These are phyloP conservation scores for Esperia sulphurella DNA, from an alignment of 2,888 invertebrate genomes.

Conservation along the genomic window DNA sequence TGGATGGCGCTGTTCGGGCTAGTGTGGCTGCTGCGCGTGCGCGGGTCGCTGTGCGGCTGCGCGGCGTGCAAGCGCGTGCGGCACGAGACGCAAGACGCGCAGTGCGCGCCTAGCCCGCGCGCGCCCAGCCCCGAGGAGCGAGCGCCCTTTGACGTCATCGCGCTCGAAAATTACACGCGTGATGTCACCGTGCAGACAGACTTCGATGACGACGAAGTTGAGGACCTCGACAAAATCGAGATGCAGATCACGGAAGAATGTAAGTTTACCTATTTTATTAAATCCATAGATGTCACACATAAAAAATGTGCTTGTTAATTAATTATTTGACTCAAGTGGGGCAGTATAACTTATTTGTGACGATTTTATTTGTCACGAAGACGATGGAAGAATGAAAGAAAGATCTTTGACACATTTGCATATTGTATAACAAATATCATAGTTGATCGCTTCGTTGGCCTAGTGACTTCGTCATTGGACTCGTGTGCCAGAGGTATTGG, in stretches of 20 bases:
- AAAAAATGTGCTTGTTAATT: no score
- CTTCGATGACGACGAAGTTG: slow-evolving; percentile 67
- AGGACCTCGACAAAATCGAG: slow-evolving; percentile 70
- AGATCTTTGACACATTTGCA: no score
- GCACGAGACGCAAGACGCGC: slow-evolving; percentile 45
- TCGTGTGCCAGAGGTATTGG: no score
- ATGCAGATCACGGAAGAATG: slow-evolving; percentile 69
- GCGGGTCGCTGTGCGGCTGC: slow-evolving; percentile 88
- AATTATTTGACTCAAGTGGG: no score
- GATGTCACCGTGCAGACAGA: slow-evolving; percentile 76
- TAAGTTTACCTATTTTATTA: slow-evolving; percentile 35
- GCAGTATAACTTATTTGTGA: no score
- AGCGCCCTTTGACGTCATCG: slow-evolving; percentile 67
- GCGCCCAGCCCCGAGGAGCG: slow-evolving; percentile 48
- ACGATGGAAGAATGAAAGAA: no score
- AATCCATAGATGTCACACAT: no score
- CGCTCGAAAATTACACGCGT: slow-evolving; percentile 66
- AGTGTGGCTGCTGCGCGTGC: slow-evolving; percentile 90
- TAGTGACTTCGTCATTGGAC: no score
- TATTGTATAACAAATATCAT: no score
- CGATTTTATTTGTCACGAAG: no score
- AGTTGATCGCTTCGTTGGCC: no score
- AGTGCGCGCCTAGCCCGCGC: slow-evolving; percentile 42
- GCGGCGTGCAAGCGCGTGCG: slow-evolving; percentile 82
- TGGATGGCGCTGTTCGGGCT: slow-evolving; percentile 92